These are phyloP conservation scores for Ellobium chinense DNA, from an alignment of 2,888 invertebrate genomes.

Conservation along the genomic window DNA sequence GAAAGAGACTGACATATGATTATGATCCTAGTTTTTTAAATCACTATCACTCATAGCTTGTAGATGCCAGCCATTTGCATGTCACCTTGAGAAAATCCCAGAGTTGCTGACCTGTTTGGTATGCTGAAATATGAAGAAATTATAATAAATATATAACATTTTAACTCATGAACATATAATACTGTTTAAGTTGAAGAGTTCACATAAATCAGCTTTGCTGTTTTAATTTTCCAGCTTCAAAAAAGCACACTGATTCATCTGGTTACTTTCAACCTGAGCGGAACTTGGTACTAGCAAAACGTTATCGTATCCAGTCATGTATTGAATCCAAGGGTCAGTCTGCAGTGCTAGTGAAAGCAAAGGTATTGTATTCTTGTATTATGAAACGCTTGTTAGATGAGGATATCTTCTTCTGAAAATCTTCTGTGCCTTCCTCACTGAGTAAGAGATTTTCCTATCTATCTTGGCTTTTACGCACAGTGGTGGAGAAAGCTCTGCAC, in stretches of 20 bases:
- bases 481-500: no score
- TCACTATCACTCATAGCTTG: no score
- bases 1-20: not conserved
- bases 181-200: not conserved
- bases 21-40: no score
- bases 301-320: constrained; percentile 11
- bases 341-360: constrained; percentile 35
- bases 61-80: no score
- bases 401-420: no score
- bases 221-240: not conserved
- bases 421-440: no score
- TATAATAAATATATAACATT: not conserved
- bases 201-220: not conserved
- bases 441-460: no score
- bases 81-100: no score
- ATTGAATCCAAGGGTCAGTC: constrained; percentile 32
- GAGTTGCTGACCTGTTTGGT: no score
- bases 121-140: not conserved
- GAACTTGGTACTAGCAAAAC: not conserved
- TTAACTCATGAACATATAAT: not conserved
- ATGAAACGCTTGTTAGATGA: no score
- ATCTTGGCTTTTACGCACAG: no score
- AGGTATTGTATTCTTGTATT: no score
- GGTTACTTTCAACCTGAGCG: constrained; percentile 6
- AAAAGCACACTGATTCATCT: not conserved